A percentile compares a stretch with the other conserved stretches of the same genome.
Conservation (phyloP, 2,888 invertebrate genomes). For the Nomada goodeniana region DNA sequence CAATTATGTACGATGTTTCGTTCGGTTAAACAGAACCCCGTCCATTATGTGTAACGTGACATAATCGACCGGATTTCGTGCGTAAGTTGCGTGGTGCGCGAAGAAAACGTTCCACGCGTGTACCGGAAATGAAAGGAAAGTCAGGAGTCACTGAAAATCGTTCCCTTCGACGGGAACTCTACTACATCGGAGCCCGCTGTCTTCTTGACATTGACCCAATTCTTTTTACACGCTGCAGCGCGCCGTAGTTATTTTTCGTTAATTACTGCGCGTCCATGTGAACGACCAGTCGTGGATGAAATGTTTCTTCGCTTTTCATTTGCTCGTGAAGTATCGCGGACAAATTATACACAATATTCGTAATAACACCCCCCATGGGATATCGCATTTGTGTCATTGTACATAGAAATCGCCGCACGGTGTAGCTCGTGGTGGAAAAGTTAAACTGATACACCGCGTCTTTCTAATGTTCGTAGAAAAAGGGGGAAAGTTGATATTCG, state of each 20-base stretch:
- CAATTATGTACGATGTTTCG: constrained; percentile 72
- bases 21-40: constrained; percentile 63
- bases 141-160: background rate
- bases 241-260: too few species aligned
- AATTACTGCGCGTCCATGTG: too few species aligned
- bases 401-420: too few species aligned
- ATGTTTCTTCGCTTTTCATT: too few species aligned
- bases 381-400: too few species aligned
- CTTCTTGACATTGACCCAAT: too few species aligned
- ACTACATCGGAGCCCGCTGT: background rate
- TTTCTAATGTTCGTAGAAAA: background rate
- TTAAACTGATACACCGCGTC: background rate
- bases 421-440: too few species aligned
- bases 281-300: too few species aligned
- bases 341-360: background rate
- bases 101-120: background rate
- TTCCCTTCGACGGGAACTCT: background rate
- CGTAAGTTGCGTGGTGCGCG: constrained; percentile 8
- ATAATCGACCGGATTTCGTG: constrained; percentile 66
- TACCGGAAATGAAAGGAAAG: constrained; percentile 13
- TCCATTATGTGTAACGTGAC: constrained; percentile 65
- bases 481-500: background rate
- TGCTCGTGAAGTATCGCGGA: too few species aligned
- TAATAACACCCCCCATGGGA: too few species aligned
- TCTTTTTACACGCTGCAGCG: too few species aligned